Conservation (phyloP, 2,113 vertebrate species). For the Onychostoma macrolepis region DNA sequence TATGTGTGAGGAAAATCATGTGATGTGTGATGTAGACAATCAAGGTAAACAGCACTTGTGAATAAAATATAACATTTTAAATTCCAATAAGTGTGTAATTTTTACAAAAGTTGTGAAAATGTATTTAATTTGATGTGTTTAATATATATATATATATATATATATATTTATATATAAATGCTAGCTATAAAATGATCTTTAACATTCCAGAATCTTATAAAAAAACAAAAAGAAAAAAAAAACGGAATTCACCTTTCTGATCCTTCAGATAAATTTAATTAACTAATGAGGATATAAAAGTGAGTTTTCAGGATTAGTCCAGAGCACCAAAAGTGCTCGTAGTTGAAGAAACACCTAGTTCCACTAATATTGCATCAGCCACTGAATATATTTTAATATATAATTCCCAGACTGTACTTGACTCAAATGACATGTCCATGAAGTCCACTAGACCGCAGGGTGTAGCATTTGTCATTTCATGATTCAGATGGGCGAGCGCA, state of each 20-base stretch:
- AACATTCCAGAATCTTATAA: too few relatives aligned
- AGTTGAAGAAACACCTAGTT: background rate
- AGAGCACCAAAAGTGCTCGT: background rate
- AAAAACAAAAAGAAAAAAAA: background rate
- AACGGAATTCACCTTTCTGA: background rate
- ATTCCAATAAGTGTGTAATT: too few relatives aligned
- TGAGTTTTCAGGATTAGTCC: background rate
- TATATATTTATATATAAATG: too few relatives aligned
- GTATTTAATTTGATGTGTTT: too few relatives aligned
- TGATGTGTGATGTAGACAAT: too few relatives aligned
- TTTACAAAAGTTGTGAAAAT: too few relatives aligned
- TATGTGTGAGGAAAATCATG: too few relatives aligned
- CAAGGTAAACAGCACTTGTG: too few relatives aligned
- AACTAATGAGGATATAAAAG: background rate
- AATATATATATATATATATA: too few relatives aligned
- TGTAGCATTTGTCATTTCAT: background rate
- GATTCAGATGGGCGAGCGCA: background rate
- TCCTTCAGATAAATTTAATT: background rate
- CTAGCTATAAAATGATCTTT: too few relatives aligned
- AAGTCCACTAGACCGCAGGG: background rate
- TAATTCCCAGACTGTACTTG: background rate
- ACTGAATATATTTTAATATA: background rate
- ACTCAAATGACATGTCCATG: background rate
- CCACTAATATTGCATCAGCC: constrained; percentile 6
- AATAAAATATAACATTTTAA: too few relatives aligned